Conservation (phyloP, 64 coral and sea anemone genomes). For the Montipora efflorescens region DNA sequence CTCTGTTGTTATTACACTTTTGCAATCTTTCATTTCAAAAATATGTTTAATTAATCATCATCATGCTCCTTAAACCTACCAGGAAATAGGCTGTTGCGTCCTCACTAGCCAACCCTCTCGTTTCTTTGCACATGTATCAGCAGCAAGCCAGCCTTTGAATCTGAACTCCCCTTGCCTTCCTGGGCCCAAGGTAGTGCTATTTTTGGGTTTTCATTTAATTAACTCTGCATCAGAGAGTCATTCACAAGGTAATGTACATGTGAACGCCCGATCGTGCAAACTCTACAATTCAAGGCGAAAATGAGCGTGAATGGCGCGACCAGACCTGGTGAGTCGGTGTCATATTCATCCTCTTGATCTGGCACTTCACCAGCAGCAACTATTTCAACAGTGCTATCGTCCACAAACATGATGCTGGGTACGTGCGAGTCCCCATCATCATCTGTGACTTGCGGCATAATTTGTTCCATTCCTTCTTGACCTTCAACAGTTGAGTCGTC, state of each 20-base stretch:
- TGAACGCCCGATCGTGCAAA: constrained; percentile 29
- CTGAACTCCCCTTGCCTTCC: no score
- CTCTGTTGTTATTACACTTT: constrained; percentile 26
- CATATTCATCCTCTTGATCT: constrained; percentile 42
- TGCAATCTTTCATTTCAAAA: constrained; percentile 25
- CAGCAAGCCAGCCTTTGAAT: neutral
- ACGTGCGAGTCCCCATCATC: constrained; percentile 41
- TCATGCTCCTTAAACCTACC: constrained; percentile 15
- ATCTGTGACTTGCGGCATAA: constrained; percentile 4
- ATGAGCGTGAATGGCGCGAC: neutral
- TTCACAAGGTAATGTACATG: constrained; percentile 27
- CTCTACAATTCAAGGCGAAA: constrained; percentile 48
- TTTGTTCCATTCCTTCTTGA: constrained; percentile 49
- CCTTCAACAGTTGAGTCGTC: constrained; percentile 56
- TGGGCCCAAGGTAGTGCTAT: neutral
- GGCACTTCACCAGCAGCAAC: constrained; percentile 32
- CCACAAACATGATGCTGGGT: constrained; percentile 42
- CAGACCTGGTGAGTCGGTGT: constrained; percentile 42
- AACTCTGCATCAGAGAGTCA: neutral
- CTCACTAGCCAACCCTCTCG: constrained; percentile 27
- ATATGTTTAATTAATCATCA: neutral
- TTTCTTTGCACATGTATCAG: constrained; percentile 49
- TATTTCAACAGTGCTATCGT: constrained; percentile 48
- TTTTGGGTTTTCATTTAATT: no score
- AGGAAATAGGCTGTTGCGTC: constrained; percentile 22